phyloP scores from a whole-genome alignment of 2,113 vertebrate species.

The Gadus macrocephalus region DNA sequence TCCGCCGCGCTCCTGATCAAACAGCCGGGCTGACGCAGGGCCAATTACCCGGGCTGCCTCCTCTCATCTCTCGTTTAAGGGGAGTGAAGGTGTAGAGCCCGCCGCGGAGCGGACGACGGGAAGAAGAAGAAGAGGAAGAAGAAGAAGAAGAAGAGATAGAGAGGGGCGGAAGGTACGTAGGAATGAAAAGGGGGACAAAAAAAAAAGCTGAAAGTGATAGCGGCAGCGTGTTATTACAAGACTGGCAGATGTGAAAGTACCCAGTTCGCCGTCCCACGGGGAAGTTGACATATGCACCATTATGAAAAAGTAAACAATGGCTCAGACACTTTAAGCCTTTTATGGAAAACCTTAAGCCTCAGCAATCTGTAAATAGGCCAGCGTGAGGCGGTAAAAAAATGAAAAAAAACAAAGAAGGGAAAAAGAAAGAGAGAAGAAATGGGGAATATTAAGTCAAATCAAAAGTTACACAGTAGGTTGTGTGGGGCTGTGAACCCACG shows the following conservation, averaged over 20 bases:
- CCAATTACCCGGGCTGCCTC: conserved; percentile 71
- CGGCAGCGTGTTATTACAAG: conserved; percentile 66
- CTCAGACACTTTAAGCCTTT: conserved; percentile 47
- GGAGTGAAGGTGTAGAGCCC: conserved; percentile 62
- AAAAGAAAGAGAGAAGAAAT: conserved; percentile 48
- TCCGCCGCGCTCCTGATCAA: conserved; percentile 70
- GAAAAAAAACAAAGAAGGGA: conserved; percentile 16
- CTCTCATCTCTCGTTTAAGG: conserved; percentile 69
- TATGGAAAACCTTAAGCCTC: conserved; percentile 53
- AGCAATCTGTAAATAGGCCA: conserved; percentile 66
- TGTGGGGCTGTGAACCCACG: neutral
- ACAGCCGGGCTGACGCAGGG: conserved; percentile 66
- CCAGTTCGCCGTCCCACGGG: conserved; percentile 54
- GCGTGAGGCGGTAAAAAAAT: conserved; percentile 14
- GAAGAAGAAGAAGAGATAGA: conserved; percentile 21
- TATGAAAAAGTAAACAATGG: conserved; percentile 70
- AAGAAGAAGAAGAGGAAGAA: conserved; percentile 21
- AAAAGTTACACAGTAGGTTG: conserved; percentile 39
- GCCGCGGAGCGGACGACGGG: conserved; percentile 42
- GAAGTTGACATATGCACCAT: conserved; percentile 66
- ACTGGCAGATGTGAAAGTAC: conserved; percentile 68
- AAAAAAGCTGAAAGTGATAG: conserved; percentile 38
- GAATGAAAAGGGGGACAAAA: conserved; percentile 15
- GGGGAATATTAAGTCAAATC: conserved; percentile 31
- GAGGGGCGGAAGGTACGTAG: neutral